Conservation (phyloP, 2,888 invertebrate species). For the Cryptus armator region DNA sequence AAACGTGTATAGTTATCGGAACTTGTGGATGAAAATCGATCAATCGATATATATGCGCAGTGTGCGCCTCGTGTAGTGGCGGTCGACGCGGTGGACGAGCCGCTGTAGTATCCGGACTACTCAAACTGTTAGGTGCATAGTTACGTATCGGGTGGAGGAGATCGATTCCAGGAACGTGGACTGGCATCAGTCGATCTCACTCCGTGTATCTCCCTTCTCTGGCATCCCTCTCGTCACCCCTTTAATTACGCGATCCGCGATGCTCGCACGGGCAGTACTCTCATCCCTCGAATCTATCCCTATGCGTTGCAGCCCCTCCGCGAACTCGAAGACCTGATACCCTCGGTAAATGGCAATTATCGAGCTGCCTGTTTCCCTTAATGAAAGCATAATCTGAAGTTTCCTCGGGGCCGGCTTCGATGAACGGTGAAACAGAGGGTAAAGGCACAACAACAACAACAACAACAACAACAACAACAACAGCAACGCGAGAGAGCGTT, state of each 20-base stretch:
- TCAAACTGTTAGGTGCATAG: constrained; percentile 17
- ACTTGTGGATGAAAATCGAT: constrained; percentile 42
- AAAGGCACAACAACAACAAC: constrained; percentile 35
- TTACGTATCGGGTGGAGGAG: constrained; percentile 46
- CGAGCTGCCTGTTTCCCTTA: constrained; percentile 71
- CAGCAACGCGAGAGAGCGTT: constrained; percentile 13
- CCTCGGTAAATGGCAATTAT: constrained; percentile 72
- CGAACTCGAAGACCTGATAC: constrained; percentile 17
- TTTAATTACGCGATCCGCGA: constrained; percentile 55
- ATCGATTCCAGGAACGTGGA: constrained; percentile 53
- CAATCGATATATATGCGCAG: constrained; percentile 11
- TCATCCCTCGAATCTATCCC: constrained; percentile 20
- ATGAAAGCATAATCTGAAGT: constrained; percentile 75
- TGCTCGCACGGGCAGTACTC: constrained; percentile 43
- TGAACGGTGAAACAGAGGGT: constrained; percentile 56
- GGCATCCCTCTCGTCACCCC: constrained; percentile 7
- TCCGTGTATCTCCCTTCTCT: background rate
- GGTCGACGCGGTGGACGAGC: constrained; percentile 5
- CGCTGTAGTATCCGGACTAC: constrained; percentile 17
- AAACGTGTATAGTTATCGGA: constrained; percentile 45
- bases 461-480: constrained; percentile 48
- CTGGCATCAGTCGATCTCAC: constrained; percentile 17
- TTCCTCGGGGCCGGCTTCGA: constrained; percentile 64
- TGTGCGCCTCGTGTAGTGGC: background rate
- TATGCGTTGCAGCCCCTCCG: constrained; percentile 7